Conservation (phyloP, 2,797 vertebrate genomes). For the Paguma larvata region DNA sequence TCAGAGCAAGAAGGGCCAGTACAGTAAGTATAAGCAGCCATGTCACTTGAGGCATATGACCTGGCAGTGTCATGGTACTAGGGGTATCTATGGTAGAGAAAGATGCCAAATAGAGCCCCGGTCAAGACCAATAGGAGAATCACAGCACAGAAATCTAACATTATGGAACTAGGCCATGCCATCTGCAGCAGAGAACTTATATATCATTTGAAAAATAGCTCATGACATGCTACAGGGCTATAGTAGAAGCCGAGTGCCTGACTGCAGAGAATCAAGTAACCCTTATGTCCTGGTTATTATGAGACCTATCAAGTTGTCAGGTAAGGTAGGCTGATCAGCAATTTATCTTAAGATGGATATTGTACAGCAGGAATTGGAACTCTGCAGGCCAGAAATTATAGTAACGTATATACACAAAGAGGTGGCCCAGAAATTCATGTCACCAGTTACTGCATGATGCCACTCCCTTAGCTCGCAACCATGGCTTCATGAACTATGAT, state of each 20-base stretch:
- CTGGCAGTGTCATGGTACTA: neutral
- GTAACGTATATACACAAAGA: neutral
- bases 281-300: neutral
- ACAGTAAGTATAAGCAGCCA: neutral
- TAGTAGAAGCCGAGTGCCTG: neutral
- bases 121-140: neutral
- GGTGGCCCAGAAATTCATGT: neutral
- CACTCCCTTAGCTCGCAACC: neutral
- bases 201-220: neutral
- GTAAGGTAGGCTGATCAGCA: neutral
- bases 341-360: neutral
- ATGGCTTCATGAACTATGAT: neutral
- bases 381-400: neutral
- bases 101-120: neutral
- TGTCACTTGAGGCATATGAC: neutral
- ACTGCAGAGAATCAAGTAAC: neutral
- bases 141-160: neutral
- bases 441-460: neutral
- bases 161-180: neutral
- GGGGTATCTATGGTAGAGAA: neutral
- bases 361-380: neutral
- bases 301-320: neutral
- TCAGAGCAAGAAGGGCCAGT: neutral
- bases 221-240: neutral
- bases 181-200: neutral